These are phyloP conservation scores for Hetaerina americana DNA, from an alignment of 1,140 invertebrate genomes.

Conservation along the genomic window DNA sequence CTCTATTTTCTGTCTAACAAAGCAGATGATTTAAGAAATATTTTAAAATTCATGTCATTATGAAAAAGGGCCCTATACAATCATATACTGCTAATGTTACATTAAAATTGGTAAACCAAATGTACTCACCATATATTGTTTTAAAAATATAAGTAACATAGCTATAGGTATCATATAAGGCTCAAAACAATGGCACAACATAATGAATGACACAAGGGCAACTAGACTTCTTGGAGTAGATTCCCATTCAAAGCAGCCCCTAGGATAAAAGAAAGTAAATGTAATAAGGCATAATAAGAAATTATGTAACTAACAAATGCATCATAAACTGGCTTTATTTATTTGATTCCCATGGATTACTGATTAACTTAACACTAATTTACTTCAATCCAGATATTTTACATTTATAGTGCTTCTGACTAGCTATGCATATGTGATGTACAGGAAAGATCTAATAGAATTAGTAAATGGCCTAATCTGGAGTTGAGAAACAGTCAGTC, in stretches of 20 bases:
- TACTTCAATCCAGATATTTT: too few species aligned
- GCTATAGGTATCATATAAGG: conserved; percentile 75
- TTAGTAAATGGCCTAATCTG: background rate
- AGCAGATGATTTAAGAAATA: conserved; percentile 2
- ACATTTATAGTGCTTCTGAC: background rate
- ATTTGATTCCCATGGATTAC: too few species aligned
- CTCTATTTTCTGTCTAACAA: too few species aligned
- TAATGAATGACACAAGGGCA: conserved; percentile 72
- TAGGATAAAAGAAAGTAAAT: conserved; percentile 30
- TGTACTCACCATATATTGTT: conserved; percentile 49
- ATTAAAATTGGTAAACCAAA: conserved; percentile 3
- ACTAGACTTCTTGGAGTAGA: conserved; percentile 74
- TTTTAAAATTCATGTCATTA: background rate
- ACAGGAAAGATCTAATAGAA: background rate
- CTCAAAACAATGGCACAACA: conserved; percentile 70
- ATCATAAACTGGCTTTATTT: too few species aligned
- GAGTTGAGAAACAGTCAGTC: too few species aligned
- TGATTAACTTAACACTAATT: too few species aligned
- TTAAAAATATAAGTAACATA: conserved; percentile 61
- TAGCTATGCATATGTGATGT: background rate
- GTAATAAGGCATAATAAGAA: background rate
- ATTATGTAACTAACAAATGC: background rate
- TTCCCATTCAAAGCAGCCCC: conserved; percentile 96
- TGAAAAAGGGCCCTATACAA: too few species aligned
- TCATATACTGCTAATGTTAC: conserved; percentile 1